Evolutionary conservation across 2,797 vertebrate genomes (phyloP).

Genomic region (Ctenopoma kingsleyae): DNA sequence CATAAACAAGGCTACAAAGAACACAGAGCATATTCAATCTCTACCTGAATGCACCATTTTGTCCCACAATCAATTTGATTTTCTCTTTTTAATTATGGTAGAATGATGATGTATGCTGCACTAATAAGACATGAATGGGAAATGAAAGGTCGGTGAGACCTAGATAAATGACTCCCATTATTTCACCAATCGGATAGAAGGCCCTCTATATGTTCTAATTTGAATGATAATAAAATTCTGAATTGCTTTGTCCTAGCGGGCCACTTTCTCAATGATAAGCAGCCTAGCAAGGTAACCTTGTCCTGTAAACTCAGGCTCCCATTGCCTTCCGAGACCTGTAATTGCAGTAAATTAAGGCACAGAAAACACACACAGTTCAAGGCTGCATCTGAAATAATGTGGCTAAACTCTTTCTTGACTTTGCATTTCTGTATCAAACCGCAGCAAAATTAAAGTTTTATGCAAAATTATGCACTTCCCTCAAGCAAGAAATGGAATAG

Average conservation of each 20-base stretch:
- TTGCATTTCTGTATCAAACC: conserved; percentile 10
- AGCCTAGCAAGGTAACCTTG: conserved; percentile 89
- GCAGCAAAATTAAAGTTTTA: not conserved
- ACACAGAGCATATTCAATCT: conserved; percentile 49
- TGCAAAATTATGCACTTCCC: conserved; percentile 22
- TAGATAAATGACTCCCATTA: conserved; percentile 91
- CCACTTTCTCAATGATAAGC: conserved; percentile 86
- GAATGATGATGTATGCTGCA: conserved; percentile 88
- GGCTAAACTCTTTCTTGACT: conserved; percentile 33
- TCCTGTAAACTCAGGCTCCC: conserved; percentile 79
- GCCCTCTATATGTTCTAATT: conserved; percentile 91
- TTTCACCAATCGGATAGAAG: conserved; percentile 88
- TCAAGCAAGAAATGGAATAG: not conserved
- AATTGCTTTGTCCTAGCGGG: conserved; percentile 87
- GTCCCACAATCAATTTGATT: conserved; percentile 84
- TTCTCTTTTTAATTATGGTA: conserved; percentile 88
- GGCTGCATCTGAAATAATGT: conserved; percentile 47
- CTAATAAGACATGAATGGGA: conserved; percentile 90
- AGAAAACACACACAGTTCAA: conserved; percentile 68
- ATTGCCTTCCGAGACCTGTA: conserved; percentile 65
- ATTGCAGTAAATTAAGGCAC: conserved; percentile 78
- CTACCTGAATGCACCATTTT: conserved; percentile 64
- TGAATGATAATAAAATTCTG: conserved; percentile 92
- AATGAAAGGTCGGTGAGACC: conserved; percentile 89
- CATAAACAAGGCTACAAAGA: conserved; percentile 47